Evolutionary conservation across 1,140 invertebrate genomes (phyloP).

Genomic region (Coenobita brevimanus): DNA sequence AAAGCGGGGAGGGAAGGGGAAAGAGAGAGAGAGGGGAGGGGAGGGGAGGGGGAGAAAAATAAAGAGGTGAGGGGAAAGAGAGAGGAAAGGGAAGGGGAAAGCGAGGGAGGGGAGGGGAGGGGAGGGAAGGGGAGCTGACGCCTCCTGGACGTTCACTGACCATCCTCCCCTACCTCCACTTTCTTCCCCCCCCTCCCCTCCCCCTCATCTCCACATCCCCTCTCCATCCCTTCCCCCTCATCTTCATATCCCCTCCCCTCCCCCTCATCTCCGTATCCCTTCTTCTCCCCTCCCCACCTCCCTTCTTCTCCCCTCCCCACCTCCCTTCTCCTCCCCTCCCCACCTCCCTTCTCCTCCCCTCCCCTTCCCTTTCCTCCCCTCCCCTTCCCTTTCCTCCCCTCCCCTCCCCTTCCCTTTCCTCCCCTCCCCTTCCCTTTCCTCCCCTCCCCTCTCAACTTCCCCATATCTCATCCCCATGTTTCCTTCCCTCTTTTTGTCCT

Average conservation of each 20-base stretch:
- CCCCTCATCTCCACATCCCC: not conserved
- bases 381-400: not conserved
- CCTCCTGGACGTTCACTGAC: no score
- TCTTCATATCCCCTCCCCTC: not conserved
- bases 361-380: not conserved
- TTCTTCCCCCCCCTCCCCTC: no score
- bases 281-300: not conserved
- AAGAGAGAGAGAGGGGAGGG: not conserved
- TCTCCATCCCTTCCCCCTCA: not conserved
- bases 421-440: not conserved
- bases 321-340: not conserved
- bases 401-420: not conserved
- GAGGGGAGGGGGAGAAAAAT: not conserved
- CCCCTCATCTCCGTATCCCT: not conserved
- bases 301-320: not conserved
- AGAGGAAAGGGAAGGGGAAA: not conserved
- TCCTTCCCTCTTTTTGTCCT: not conserved
- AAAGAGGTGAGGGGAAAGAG: not conserved
- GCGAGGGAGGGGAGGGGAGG: not conserved
- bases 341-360: not conserved
- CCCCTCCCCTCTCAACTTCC: not conserved
- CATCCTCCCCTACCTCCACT: no score
- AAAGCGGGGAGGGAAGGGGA: not conserved
- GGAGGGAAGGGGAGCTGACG: not conserved
- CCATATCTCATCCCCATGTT: not conserved